Base-by-base conservation (phyloP, 2,113 vertebrate genomes). In the Ceyx melanurus region DNA sequence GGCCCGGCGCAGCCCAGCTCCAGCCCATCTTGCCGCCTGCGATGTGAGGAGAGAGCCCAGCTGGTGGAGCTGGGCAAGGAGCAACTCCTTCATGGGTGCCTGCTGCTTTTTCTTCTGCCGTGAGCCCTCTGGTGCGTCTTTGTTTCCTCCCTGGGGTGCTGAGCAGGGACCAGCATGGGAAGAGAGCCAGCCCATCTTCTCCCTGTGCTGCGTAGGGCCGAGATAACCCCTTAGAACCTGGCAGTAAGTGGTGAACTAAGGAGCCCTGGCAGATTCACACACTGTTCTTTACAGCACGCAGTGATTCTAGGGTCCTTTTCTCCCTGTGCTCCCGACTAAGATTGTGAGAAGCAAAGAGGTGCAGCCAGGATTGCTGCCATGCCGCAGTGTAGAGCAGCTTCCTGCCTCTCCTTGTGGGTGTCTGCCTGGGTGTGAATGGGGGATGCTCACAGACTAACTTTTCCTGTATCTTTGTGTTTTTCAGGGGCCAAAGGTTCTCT, bases 201-300 rank as follows among this genome's bases (percentile, higher is more conserved):
- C 54, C 48, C 19, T 65, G 50, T 14, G 42, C 37, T 4, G 51
- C 2, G 35, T 1, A 14, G 54, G 64, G 68, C 48, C 54, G 51
- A 40, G 72, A 53, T 22, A 54, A 65, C 23, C 67, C 12, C 37
- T 42, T 0, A 4, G 46, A 42, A 28, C 23, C 50, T 2, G 64
- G 35, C 13, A 68, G 3, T 15, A 19, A 75, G 53, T 0, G 26
- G 16, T 43, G n/a, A 73, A 46, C 42, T 11, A 50, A 50, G 58
- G 6, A n/a, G 58, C 15, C 29, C n/a, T 5, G 42, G 23, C 7
- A 35, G n/a, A n/a, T 45, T 29, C 42, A 9, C 7, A 1, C 10
- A 2, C 15, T 22, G 6, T 46, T 57, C 33, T 9, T 70, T 12
- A 13, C 29, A 6, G 16, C 9, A 9, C 3, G 2, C 0, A 0